Base-by-base conservation (phyloP, 2,888 invertebrate genomes). In the Pristionchus mayeri region DNA sequence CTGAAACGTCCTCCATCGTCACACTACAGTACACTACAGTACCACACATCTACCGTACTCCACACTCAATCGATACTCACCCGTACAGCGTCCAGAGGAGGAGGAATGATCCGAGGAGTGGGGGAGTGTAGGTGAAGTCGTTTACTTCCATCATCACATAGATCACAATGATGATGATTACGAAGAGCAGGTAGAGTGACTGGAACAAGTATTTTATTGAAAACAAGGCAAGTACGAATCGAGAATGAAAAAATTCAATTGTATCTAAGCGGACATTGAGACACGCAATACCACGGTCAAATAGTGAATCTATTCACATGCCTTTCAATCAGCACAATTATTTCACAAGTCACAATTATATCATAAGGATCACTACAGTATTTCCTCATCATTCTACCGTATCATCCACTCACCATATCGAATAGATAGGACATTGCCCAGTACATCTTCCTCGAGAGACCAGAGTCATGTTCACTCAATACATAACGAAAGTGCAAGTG, bases 381-480 rank as follows among this genome's bases (percentile, higher is more conserved):
- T 67, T 34, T 34, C 13, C 16, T 1, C 18, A 67, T 30, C 30
- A n/a, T n/a, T 60, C 34, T 24, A 67, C 16, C 34, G 37, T n/a
- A 30, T 16, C n/a, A 16, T 21, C 63, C 50, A 88, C 95, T 94
- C 91, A 96, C 96, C 93, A 95, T 93, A 92, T 97, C 97, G 95
- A 96, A 96, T 9, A 95, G 90, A 88, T 95, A 95, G 75, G 93
- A 94, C 2, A 96, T 95, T 34, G 95, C 93, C 96, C 97, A 97
- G 94, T 97, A 97, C 63, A 95, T 94, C 30, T 94, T 93, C 0
- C 96, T 96, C 87, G 95, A 95, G 63, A 96, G 95, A 0, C 96
- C 96, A 78, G 95, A 95, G 75, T 96, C 95, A 90, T 95, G 95
- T 92, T 96, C n/a, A n/a, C n/a, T n/a, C n/a, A n/a, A n/a, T n/a